A percentile compares a stretch with the other conserved stretches of the same genome.
Conservation (phyloP, 2,888 invertebrate genomes). For the Drosophila multiciliata region DNA sequence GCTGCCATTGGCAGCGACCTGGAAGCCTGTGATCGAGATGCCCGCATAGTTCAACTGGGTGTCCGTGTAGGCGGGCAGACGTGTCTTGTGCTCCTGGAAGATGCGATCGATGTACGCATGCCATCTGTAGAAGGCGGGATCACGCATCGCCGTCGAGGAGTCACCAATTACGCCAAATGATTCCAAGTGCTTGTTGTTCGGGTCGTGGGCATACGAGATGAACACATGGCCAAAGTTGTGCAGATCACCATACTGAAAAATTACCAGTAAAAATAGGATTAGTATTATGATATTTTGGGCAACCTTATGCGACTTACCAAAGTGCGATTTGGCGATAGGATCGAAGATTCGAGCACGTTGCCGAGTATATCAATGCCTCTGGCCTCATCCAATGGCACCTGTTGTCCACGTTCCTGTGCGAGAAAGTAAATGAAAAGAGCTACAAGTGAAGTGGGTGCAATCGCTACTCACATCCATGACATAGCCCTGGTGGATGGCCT, state of each 20-base stretch:
- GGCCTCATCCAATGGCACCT: constrained; percentile 87
- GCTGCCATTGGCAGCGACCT: constrained; percentile 86
- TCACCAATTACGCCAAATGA: constrained; percentile 93
- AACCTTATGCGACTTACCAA: constrained; percentile 78
- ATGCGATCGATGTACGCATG: constrained; percentile 92
- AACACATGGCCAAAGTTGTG: constrained; percentile 91
- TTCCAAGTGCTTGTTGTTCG: constrained; percentile 90
- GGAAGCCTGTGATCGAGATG: constrained; percentile 87
- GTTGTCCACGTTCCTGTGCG: constrained; percentile 87
- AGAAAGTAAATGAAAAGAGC: not conserved
- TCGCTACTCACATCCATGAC: constrained; percentile 86
- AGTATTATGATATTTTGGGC: not conserved
- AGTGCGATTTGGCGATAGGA: constrained; percentile 88
- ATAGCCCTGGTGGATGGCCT: constrained; percentile 89
- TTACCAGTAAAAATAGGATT: no score
- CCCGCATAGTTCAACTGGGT: constrained; percentile 84
- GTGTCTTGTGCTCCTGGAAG: constrained; percentile 90
- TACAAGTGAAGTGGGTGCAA: accelerated
- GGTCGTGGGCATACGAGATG: constrained; percentile 92
- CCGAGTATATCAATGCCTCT: constrained; percentile 92
- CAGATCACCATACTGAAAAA: constrained; percentile 89
- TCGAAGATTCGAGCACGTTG: constrained; percentile 91
- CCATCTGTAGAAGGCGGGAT: constrained; percentile 94
- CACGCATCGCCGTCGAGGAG: constrained; percentile 93
- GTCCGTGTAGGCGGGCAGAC: constrained; percentile 88